Percentiles rank a stretch among this genome's conserved stretches.
Evolutionary conservation across 2,888 invertebrate species (phyloP).

Genomic region (Scelioninae gen. 1): DNA sequence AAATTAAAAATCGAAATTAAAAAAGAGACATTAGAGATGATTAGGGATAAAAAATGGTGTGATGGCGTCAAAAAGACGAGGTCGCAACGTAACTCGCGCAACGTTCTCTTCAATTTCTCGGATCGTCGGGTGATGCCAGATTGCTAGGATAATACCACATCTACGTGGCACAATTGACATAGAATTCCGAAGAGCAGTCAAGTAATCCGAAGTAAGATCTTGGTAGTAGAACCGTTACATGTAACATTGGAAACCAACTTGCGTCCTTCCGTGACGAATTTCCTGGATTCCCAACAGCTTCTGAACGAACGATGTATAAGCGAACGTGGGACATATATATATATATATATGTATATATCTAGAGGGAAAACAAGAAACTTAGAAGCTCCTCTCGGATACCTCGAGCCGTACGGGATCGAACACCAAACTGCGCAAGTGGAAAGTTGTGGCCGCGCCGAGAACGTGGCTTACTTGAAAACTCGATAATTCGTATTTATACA

Average conservation of each 20-base stretch:
- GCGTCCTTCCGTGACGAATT: slow-evolving; percentile 70
- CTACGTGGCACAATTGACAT: slow-evolving; percentile 66
- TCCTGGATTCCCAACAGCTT: slow-evolving; percentile 67
- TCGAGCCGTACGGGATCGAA: slow-evolving; percentile 68
- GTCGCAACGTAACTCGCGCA: slow-evolving; percentile 6
- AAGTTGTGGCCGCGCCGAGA: slow-evolving; percentile 52
- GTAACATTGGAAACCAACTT: slow-evolving; percentile 67
- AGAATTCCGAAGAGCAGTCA: slow-evolving; percentile 54
- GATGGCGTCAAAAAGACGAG: slow-evolving; percentile 7
- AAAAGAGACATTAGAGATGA: too few species aligned
- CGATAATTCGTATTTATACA: slow-evolving; percentile 68
- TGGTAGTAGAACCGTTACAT: slow-evolving; percentile 58
- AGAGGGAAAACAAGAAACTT: slow-evolving; percentile 69
- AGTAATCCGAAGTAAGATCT: slow-evolving; percentile 64
- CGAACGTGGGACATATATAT: slow-evolving; percentile 46
- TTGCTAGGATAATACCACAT: slow-evolving; percentile 61
- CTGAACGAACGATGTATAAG: slow-evolving; percentile 60
- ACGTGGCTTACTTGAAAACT: slow-evolving; percentile 65
- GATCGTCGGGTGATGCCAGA: slow-evolving; percentile 51
- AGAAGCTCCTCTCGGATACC: slow-evolving; percentile 63
- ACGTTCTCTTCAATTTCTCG: slow-evolving; percentile 48
- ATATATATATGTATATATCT: slow-evolving; percentile 24
- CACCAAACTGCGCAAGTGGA: slow-evolving; percentile 74
- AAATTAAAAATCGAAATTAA: not conserved
- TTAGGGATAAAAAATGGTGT: not conserved